These are phyloP conservation scores for Nematostella vectensis DNA, from an alignment of 92 coral and sea anemone species.

Conservation along the genomic window DNA sequence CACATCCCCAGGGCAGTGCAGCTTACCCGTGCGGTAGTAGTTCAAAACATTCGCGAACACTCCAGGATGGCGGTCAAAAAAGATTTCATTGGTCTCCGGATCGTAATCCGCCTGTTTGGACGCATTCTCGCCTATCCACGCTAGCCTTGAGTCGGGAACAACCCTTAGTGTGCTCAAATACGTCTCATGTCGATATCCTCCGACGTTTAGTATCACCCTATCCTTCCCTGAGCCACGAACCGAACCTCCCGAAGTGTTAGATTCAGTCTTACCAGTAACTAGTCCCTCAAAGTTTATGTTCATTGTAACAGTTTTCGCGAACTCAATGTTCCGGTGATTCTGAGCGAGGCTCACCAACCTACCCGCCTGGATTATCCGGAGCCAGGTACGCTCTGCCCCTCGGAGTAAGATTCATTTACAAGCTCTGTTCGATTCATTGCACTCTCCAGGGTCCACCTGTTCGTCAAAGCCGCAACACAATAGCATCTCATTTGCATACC, in stretches of 20 bases:
- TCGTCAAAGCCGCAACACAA: slow-evolving; percentile 20
- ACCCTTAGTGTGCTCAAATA: slow-evolving; percentile 87
- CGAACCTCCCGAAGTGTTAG: slow-evolving; percentile 49
- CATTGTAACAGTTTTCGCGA: not conserved
- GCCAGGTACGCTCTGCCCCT: not conserved
- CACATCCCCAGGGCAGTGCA: slow-evolving; percentile 94
- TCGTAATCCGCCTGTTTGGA: slow-evolving; percentile 86
- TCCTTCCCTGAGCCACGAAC: slow-evolving; percentile 66
- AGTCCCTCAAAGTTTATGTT: slow-evolving; percentile 31
- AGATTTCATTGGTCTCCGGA: slow-evolving; percentile 82
- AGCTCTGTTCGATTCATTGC: slow-evolving; percentile 27
- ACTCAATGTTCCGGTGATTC: not conserved
- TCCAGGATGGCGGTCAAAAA: slow-evolving; percentile 96
- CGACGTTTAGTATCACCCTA: slow-evolving; percentile 81
- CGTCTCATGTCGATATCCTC: slow-evolving; percentile 96
- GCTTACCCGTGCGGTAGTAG: slow-evolving; percentile 96
- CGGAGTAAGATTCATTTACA: slow-evolving; percentile 8
- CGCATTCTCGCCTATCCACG: slow-evolving; percentile 97
- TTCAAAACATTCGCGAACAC: slow-evolving; percentile 80
- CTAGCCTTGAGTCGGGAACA: slow-evolving; percentile 90
- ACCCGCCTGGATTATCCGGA: too few species aligned
- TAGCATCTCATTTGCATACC: slow-evolving; percentile 34
- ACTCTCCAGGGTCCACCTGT: slow-evolving; percentile 25
- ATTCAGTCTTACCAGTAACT: slow-evolving; percentile 42
- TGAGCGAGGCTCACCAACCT: too few species aligned